Evolutionary conservation across 2,888 invertebrate genomes (phyloP).

Genomic region (Adelognathus sp.): DNA sequence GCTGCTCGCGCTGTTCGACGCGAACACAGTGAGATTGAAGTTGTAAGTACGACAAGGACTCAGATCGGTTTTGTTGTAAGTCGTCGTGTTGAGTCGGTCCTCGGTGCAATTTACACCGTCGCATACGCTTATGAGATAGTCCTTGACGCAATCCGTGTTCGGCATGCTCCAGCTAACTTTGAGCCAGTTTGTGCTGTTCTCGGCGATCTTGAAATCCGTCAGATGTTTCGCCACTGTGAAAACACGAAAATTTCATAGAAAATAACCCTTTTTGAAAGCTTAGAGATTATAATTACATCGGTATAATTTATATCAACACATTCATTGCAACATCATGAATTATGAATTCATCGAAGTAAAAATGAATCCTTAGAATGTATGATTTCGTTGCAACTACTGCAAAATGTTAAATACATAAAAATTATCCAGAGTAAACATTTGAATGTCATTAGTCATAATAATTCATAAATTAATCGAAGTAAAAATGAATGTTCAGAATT

Average conservation of each 20-base stretch:
- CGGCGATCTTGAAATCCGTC: constrained; percentile 44
- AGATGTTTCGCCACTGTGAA: constrained; percentile 45
- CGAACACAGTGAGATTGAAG: constrained; percentile 56
- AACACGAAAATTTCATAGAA: background rate
- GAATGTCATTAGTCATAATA: no score
- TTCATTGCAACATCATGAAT: no score
- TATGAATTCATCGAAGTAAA: no score
- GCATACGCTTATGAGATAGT: constrained; percentile 55
- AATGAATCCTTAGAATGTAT: no score
- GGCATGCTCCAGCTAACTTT: constrained; percentile 58
- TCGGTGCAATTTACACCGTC: constrained; percentile 24
- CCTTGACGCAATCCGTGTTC: constrained; percentile 49
- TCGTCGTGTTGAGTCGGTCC: constrained; percentile 11
- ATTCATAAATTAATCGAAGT: no score
- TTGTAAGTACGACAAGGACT: constrained; percentile 57
- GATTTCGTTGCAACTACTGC: no score
- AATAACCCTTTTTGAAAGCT: no score
- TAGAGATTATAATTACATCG: no score
- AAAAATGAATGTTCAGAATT: no score
- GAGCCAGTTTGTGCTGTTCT: constrained; percentile 41
- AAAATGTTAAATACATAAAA: no score
- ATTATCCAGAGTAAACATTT: background rate
- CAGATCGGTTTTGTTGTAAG: constrained; percentile 53
- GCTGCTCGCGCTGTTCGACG: constrained; percentile 10
- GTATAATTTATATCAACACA: no score